Evolutionary conservation across 2,888 invertebrate species (phyloP), one percentile per base, ranked within the genome.

Genomic region (Hedychridium roseum): DNA sequence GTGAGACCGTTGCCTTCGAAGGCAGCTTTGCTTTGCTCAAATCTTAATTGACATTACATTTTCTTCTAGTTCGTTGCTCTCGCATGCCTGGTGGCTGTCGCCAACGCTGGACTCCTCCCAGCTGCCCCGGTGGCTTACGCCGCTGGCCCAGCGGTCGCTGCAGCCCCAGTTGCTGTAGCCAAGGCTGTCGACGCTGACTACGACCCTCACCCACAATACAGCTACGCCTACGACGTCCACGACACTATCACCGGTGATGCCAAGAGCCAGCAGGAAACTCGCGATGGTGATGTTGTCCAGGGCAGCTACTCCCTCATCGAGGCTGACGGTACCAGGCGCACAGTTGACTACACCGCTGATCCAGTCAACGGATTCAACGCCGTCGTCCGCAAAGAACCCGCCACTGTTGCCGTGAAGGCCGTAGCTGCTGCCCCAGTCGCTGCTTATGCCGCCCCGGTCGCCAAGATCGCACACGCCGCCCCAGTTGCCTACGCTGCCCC

Each of bases 81-180:
- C 26, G 67, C 68, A 54, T 68, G 72, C 47, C 57, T 80, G 27
- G 78, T 61, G 70, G 81, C 60, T 53, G 81, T 80, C 34, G 78
- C 82, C 26, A 82, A 53, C 43, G 85, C 83, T 67, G 85, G 84
- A 1, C 62, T 84, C 57, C 30, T 50, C 16, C 80, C 74, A 60
- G 77, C 38, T 66, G 80, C 38, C 64, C 80, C 63, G 70, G 27
- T 63, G 16, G 57, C 71, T 4, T 73, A 70, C 38, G 63, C 72
- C 16, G 64, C 68, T 0, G 79, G 77, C 0, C 64, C 65, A 0
- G 20, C 57, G 6, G 60, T 59, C 1, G 64, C 60, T 17, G 70
- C 65, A 1, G 58, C 67, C 3, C 70, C 72, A 2, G 61, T 68
- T 12, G 71, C 67, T 50, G 57, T 74, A 3, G 57, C 75, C 15